A percentile compares a stretch with the other conserved stretches of the same genome.
phyloP scores from a whole-genome alignment of 2,888 invertebrate genomes.

The Caprella mutica region DNA sequence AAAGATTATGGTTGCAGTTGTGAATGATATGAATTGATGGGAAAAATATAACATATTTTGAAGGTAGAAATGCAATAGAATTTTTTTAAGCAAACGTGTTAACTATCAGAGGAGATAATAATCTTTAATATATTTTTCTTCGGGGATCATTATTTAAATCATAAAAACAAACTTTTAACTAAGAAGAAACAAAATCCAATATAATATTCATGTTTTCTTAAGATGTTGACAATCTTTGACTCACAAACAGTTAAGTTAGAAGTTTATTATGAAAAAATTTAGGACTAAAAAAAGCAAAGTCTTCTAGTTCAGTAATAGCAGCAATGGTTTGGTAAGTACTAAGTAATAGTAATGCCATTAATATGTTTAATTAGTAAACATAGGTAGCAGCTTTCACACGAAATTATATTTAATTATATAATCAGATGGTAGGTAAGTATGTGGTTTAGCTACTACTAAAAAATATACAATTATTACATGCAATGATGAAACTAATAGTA shows the following conservation, averaged over 20 bases:
- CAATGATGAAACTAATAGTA: neutral
- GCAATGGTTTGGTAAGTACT: neutral
- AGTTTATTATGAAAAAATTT: too few relatives aligned
- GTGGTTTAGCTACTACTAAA: neutral
- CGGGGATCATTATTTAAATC: too few relatives aligned
- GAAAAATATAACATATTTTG: neutral
- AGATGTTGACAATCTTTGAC: too few relatives aligned
- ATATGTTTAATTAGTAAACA: neutral
- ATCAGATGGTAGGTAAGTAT: constrained; percentile 1
- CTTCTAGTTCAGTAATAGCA: neutral
- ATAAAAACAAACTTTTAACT: too few relatives aligned
- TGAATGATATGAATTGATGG: neutral
- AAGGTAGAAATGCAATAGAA: neutral
- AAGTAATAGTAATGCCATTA: neutral
- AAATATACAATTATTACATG: neutral
- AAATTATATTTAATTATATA: neutral
- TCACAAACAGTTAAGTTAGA: too few relatives aligned
- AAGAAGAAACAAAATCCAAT: too few relatives aligned
- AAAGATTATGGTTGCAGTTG: neutral
- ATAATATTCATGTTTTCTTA: too few relatives aligned
- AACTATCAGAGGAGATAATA: neutral
- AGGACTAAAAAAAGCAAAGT: neutral
- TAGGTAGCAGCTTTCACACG: neutral
- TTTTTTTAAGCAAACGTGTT: neutral
- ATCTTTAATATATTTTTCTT: neutral